Percentiles rank a stretch among this genome's conserved stretches.
phyloP scores from a whole-genome alignment of 2,797 vertebrate genomes.

The Bradypodion pumilum region DNA sequence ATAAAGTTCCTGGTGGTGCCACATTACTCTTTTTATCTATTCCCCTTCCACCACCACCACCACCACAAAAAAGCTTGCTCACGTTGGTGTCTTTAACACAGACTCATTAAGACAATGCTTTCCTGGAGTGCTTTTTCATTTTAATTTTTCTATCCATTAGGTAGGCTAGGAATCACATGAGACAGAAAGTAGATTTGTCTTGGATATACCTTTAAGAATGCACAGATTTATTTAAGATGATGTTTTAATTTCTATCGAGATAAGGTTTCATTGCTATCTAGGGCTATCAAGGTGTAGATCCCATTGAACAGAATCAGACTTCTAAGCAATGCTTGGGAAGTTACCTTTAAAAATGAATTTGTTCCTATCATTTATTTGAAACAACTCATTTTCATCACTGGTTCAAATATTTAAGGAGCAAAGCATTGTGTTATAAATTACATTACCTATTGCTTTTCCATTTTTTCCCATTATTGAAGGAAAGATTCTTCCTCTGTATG shows the following conservation, averaged over 20 bases:
- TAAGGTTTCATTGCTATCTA: background rate
- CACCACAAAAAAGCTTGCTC: conserved; percentile 13
- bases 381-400: too few relatives aligned
- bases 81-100: background rate
- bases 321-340: background rate
- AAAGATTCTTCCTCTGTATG: too few relatives aligned
- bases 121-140: conserved; percentile 22
- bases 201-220: background rate
- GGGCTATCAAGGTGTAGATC: background rate
- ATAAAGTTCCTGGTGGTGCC: conserved; percentile 13
- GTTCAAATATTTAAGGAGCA: too few relatives aligned
- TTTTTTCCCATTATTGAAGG: too few relatives aligned
- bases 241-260: background rate
- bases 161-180: background rate
- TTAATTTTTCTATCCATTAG: background rate
- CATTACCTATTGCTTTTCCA: too few relatives aligned
- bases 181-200: background rate
- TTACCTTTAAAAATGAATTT: too few relatives aligned
- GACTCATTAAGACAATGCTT: conserved; percentile 7
- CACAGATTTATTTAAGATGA: background rate
- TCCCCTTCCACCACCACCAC: too few relatives aligned
- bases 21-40: conserved; percentile 5
- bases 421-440: too few relatives aligned
- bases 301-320: background rate
- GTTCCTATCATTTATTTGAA: too few relatives aligned